Evolutionary conservation across 2,888 invertebrate species (phyloP).

Genomic region (Apodemia duryi): DNA sequence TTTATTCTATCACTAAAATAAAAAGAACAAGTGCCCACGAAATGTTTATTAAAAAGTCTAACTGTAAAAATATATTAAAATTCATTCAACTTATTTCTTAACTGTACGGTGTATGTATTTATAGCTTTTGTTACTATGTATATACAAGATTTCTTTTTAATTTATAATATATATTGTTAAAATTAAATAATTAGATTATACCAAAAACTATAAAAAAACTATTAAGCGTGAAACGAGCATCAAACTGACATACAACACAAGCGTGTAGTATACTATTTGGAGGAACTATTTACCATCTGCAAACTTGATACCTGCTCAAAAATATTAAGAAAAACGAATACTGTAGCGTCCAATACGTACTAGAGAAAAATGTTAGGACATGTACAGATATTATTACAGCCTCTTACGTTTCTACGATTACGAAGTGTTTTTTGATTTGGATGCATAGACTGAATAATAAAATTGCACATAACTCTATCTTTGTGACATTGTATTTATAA

Average conservation of each 20-base stretch:
- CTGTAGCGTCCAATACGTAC: no score
- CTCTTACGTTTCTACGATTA: no score
- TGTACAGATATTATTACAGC: no score
- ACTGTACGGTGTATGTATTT: neutral
- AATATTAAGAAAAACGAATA: neutral
- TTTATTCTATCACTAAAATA: neutral
- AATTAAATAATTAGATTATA: neutral
- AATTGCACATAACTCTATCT: no score
- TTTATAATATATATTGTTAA: no score
- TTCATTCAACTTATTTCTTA: neutral
- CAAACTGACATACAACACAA: neutral
- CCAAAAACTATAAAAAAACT: conserved; percentile 1
- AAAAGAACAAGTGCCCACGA: neutral
- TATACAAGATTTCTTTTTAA: neutral
- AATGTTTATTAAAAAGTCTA: neutral
- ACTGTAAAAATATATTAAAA: neutral
- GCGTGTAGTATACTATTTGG: neutral
- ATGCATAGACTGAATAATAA: no score
- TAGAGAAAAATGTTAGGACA: no score
- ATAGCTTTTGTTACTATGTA: no score
- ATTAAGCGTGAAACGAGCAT: neutral
- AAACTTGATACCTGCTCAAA: neutral
- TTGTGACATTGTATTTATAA: no score
- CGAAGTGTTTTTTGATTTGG: no score
- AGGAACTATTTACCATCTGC: neutral